Conservation (phyloP, 2,888 invertebrate genomes). For the Apocheima hispidaria region DNA sequence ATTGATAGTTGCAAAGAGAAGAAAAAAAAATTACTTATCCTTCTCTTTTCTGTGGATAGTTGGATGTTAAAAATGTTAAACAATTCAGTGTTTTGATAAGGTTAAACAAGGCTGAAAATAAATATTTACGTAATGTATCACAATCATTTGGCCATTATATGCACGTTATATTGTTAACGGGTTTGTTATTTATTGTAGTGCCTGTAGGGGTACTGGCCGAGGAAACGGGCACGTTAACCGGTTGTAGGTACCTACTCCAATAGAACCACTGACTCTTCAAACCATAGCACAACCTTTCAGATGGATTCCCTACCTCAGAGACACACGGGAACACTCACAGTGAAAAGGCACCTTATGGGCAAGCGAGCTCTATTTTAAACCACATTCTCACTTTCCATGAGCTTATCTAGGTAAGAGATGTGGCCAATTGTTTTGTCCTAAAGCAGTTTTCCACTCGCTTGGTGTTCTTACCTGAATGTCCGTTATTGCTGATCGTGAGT, state of each 20-base stretch:
- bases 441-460: not conserved
- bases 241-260: no score
- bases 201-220: not conserved
- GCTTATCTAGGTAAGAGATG: no score
- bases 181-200: not conserved
- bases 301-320: no score
- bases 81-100: not conserved
- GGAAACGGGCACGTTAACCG: no score
- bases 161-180: not conserved
- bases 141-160: slow-evolving; percentile 1
- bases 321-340: no score
- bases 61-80: not conserved
- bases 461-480: slow-evolving; percentile 88
- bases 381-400: no score
- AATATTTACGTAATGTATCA: not conserved
- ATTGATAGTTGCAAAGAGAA: no score
- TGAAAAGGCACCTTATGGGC: no score
- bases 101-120: not conserved
- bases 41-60: not conserved
- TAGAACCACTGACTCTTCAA: no score
- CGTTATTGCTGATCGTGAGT: slow-evolving; percentile 88
- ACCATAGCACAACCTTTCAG: no score
- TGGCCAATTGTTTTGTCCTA: not conserved
- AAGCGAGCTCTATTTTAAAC: no score
- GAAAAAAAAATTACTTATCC: no score